Percentiles rank a stretch among this genome's conserved stretches.
phyloP scores from a whole-genome alignment of 2,797 vertebrate genomes.

The Propithecus deckenii region DNA sequence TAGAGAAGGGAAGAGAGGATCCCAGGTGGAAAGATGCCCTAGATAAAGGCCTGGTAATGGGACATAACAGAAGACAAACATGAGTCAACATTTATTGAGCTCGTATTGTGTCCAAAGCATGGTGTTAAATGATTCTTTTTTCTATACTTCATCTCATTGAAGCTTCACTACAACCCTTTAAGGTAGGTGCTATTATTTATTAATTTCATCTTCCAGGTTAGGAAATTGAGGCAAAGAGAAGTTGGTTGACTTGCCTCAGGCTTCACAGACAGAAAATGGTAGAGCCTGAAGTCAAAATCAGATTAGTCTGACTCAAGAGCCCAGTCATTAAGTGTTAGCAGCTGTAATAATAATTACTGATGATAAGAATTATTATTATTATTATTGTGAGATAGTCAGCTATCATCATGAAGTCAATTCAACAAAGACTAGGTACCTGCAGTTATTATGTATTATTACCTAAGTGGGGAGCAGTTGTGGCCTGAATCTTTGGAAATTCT shows the following conservation, averaged over 20 bases:
- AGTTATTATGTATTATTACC: conserved; percentile 22
- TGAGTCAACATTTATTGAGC: background rate
- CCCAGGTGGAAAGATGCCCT: background rate
- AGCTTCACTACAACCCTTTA: background rate
- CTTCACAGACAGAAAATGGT: conserved; percentile 22
- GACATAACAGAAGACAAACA: background rate
- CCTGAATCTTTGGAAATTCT: conserved; percentile 44
- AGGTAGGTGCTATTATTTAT: background rate
- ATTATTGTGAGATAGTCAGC: background rate
- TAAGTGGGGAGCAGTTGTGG: background rate
- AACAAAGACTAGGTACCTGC: conserved; percentile 1
- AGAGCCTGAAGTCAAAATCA: background rate
- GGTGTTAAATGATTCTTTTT: background rate
- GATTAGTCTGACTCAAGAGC: conserved; percentile 14
- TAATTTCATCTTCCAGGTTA: conserved; percentile 13
- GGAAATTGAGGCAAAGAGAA: conserved; percentile 14
- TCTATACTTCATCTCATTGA: background rate
- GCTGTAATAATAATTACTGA: background rate
- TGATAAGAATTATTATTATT: conserved; percentile 26
- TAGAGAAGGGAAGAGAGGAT: background rate
- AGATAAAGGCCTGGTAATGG: background rate
- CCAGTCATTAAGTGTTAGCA: background rate
- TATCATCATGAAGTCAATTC: conserved; percentile 15
- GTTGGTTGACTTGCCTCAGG: conserved; percentile 10
- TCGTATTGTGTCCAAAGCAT: background rate